These are phyloP conservation scores for Daktulosphaira vitifoliae DNA, from an alignment of 1,140 invertebrate species.

Conservation along the genomic window DNA sequence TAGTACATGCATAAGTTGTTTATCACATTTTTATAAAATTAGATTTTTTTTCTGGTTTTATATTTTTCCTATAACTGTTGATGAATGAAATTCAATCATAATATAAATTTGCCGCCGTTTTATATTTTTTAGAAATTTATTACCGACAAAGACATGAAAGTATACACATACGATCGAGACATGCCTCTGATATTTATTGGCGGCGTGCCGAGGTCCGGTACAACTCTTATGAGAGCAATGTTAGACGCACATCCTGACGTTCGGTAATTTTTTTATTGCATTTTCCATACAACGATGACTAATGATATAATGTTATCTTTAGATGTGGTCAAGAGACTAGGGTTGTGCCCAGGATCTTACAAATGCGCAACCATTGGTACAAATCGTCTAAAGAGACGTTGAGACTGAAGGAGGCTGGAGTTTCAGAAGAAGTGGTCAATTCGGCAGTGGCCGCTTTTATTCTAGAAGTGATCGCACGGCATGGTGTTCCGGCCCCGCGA, in stretches of 20 bases:
- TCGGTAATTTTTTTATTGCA: constrained; percentile 48
- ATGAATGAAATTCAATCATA: no score
- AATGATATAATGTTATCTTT: constrained; percentile 36
- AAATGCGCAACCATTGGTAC: constrained; percentile 85
- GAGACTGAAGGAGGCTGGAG: constrained; percentile 84
- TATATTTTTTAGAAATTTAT: constrained; percentile 52
- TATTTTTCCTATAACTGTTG: no score
- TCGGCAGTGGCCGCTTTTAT: constrained; percentile 94
- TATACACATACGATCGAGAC: constrained; percentile 66
- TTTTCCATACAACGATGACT: background rate
- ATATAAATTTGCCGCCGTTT: constrained; percentile 18
- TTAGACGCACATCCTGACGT: constrained; percentile 97
- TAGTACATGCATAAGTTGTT: no score
- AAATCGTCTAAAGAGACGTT: constrained; percentile 83
- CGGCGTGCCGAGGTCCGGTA: constrained; percentile 91
- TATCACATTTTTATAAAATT: no score
- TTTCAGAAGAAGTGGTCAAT: constrained; percentile 63
- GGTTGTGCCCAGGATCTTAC: constrained; percentile 87
- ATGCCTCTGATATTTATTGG: constrained; percentile 96
- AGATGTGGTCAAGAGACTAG: constrained; percentile 96
- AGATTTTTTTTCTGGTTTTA: no score
- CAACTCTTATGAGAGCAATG: constrained; percentile 95
- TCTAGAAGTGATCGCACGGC: constrained; percentile 87
- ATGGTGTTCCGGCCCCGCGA: constrained; percentile 84
- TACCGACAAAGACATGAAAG: constrained; percentile 53